Conservation (phyloP, 2,113 vertebrate genomes). For the Anguilla japonica region DNA sequence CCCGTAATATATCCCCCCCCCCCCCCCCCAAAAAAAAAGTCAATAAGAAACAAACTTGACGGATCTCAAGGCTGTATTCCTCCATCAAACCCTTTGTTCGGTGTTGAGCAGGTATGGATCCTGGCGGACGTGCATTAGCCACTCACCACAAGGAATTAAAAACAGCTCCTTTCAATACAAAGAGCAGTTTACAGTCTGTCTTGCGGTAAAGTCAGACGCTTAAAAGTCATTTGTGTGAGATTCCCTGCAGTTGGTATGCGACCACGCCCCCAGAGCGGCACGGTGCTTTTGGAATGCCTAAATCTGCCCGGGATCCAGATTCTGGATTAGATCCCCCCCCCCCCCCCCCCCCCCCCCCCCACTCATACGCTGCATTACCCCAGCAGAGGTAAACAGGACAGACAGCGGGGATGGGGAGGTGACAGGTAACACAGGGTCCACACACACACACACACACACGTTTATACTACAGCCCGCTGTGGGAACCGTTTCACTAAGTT, state of each 20-base stretch:
- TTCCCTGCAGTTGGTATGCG: neutral
- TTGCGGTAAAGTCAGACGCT: too few species aligned
- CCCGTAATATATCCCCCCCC: neutral
- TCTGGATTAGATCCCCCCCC: slow-evolving; percentile 45
- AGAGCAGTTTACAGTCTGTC: neutral
- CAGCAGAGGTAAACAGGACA: slow-evolving; percentile 54
- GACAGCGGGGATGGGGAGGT: slow-evolving; percentile 43
- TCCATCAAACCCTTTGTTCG: slow-evolving; percentile 19
- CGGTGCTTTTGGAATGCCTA: slow-evolving; percentile 36
- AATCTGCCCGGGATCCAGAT: slow-evolving; percentile 34
- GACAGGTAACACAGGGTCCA: slow-evolving; percentile 52
- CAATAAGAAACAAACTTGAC: slow-evolving; percentile 4
- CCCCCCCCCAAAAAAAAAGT: neutral
- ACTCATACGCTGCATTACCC: slow-evolving; percentile 50
- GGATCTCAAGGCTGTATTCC: neutral
- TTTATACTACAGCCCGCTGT: slow-evolving; percentile 44
- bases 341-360: slow-evolving; percentile 27
- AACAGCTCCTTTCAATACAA: neutral
- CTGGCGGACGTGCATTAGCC: neutral
- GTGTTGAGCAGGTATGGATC: neutral
- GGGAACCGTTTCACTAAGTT: slow-evolving; percentile 55
- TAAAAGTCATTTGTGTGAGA: slow-evolving; percentile 4
- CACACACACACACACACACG: slow-evolving; percentile 37
- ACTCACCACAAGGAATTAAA: neutral
- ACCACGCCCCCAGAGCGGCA: neutral